Conservation (phyloP, 2,797 vertebrate genomes). For the Pelochelys cantorii region DNA sequence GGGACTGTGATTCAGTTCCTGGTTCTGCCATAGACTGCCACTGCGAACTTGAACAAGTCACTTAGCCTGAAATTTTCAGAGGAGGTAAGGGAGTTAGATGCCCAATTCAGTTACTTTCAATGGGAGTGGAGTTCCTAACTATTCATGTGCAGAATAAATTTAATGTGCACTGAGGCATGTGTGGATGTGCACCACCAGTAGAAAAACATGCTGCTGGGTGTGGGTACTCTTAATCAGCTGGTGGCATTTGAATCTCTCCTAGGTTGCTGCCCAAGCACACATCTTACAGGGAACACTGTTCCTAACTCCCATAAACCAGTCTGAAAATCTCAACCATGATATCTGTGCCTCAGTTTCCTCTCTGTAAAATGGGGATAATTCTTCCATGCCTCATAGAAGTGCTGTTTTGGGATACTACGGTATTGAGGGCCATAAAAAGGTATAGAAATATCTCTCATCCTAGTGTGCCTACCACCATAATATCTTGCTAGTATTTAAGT, state of each 20-base stretch:
- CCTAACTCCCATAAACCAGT: not conserved
- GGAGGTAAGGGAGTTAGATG: not conserved
- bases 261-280: too few species aligned
- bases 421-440: not conserved
- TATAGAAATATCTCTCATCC: not conserved
- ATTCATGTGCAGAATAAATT: too few species aligned
- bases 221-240: too few species aligned
- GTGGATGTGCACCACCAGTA: too few species aligned
- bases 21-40: not conserved
- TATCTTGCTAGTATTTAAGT: not conserved
- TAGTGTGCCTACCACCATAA: not conserved
- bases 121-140: not conserved
- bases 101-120: not conserved
- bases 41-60: not conserved
- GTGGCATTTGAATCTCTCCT: too few species aligned
- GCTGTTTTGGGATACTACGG: not conserved
- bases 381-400: not conserved
- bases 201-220: too few species aligned
- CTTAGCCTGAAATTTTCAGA: not conserved
- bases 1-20: not conserved
- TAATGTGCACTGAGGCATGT: too few species aligned
- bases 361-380: not conserved
- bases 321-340: rapidly evolving
- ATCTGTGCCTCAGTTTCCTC: slow-evolving; percentile 23
- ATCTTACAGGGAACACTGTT: not conserved